Base-by-base conservation (phyloP, 1,140 invertebrate species). In the Cotesia glomerata region DNA sequence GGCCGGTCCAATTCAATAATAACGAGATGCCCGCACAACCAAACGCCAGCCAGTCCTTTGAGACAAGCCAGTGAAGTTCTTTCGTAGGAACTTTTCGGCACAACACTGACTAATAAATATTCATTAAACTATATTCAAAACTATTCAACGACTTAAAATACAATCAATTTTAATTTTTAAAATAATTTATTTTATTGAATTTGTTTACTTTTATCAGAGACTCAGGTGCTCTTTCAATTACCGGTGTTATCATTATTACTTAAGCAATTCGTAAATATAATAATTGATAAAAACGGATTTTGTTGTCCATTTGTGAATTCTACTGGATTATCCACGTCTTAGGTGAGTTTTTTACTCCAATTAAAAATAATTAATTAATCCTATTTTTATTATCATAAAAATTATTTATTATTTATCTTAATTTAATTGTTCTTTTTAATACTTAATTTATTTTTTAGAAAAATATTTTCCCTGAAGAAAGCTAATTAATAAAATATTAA, bases 1-100 rank as follows among this genome's bases (percentile, higher is more conserved):
- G 78, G 79, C 80, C 79, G 78, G 81, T 81, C 80, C 84, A 84
- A 84, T 85, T 85, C 83, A 85, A 86, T 86, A 85, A 85, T 85
- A 85, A 83, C 80, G 80, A 81, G 82, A 82, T 81, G 80, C 79
- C 81, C 77, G 65, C 73, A 66, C 75, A 78, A 54, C 51, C 76
- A 76, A 80, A 81, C 78, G 79, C 77, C 79, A 82, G 83, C 76
- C 81, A 86, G 82, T 85, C 79, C 76, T 81, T 78, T 80, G 78
- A 74, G 74, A 78, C 79, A 77, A 77, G 81, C 75, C 75, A 71
- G 75, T 76, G 69, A 75, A 45, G 39, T 45, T 45, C 71, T 54
- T 66, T 77, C 35, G 73, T 76, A 65, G 11, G 69, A 65, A 14
- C n/a, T 54, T 64, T 36, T 45, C 4, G 9, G 13, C 32, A 62